Conservation (phyloP, 30 jellyfish, hydroid and myxozoan genomes). For the Hydra vulgaris region DNA sequence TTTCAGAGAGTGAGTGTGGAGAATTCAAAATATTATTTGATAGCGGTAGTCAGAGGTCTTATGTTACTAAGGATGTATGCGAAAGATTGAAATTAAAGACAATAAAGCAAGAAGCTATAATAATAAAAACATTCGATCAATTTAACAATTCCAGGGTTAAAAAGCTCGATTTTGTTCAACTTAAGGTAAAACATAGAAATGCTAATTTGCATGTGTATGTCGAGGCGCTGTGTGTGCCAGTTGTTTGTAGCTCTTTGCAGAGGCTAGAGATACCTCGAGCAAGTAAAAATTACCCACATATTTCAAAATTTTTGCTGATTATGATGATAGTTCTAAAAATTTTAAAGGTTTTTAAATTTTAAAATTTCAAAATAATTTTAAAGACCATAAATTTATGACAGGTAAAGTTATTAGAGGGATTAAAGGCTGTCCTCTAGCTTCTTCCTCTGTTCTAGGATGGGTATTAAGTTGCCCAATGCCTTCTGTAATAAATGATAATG, state of each 20-base stretch:
- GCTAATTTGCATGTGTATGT: background rate
- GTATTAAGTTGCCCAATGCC: background rate
- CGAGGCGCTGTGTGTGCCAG: background rate
- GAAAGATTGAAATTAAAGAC: background rate
- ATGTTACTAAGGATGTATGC: background rate
- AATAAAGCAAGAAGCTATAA: background rate
- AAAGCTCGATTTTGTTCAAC: background rate
- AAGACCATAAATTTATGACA: slow-evolving; percentile 1
- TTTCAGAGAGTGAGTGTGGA: background rate
- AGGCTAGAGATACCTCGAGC: background rate
- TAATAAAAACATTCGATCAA: background rate
- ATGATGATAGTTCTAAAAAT: background rate
- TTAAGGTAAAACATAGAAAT: background rate
- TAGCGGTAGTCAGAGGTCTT: background rate
- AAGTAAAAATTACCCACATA: background rate
- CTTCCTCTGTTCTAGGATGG: slow-evolving; percentile 1
- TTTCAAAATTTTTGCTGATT: background rate
- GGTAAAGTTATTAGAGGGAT: background rate
- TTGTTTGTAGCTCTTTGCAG: background rate
- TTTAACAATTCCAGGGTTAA: background rate
- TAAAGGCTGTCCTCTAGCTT: background rate
- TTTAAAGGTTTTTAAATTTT: background rate
- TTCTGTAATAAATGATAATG: background rate
- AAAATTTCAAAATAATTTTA: too few relatives aligned
- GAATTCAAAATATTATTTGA: background rate